Evolutionary conservation across 2,113 vertebrate genomes (phyloP).

Genomic region (Apodemus sylvaticus): DNA sequence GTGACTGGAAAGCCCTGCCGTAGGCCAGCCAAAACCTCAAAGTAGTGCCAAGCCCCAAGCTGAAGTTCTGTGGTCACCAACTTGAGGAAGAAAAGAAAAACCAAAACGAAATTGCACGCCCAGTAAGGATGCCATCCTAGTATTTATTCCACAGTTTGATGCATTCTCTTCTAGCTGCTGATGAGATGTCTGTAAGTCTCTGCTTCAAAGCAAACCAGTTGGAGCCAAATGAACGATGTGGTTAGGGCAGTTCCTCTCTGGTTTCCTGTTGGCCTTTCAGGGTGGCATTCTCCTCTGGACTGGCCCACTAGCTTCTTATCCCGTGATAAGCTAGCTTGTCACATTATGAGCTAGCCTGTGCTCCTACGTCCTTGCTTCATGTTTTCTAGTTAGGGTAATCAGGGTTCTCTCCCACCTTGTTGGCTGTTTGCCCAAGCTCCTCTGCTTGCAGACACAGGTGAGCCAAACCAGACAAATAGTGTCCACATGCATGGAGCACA

Average conservation of each 20-base stretch:
- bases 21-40: background rate
- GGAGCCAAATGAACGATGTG: background rate
- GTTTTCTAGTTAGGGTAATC: background rate
- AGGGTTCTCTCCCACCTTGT: background rate
- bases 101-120: background rate
- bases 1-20: fast-evolving
- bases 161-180: background rate
- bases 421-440: background rate
- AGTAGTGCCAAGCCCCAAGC: background rate
- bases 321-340: background rate
- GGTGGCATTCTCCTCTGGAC: background rate
- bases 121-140: background rate
- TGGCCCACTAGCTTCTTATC: background rate
- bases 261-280: constrained; percentile 46
- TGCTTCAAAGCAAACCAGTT: background rate
- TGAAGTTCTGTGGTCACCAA: background rate
- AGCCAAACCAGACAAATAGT: background rate
- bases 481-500: no score
- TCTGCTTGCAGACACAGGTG: background rate
- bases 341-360: background rate
- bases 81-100: background rate
- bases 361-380: background rate
- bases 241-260: constrained; percentile 5
- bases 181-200: background rate
- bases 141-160: no score